Evolutionary conservation across 2,797 vertebrate species (phyloP).

Genomic region (Agapornis canus): DNA sequence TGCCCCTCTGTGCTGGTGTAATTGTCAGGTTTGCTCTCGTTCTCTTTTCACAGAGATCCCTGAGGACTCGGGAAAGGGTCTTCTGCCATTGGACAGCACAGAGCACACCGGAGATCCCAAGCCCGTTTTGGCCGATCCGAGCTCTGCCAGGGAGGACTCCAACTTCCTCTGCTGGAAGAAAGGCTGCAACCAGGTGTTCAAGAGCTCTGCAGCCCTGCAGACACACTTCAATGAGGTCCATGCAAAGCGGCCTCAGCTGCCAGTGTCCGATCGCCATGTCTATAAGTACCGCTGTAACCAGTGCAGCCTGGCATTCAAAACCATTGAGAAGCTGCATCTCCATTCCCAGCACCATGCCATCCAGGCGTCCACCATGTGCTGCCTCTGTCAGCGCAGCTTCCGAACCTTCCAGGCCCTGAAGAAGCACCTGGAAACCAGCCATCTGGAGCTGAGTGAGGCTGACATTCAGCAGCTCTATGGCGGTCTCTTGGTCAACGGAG

Average conservation of each 20-base stretch:
- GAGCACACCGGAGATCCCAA: constrained; percentile 82
- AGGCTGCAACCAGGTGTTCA: constrained; percentile 98
- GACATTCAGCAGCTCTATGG: constrained; percentile 98
- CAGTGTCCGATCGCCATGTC: constrained; percentile 96
- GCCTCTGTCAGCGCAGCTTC: constrained; percentile 98
- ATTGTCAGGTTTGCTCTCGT: background rate
- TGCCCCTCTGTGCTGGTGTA: background rate
- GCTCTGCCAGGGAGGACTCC: constrained; percentile 87
- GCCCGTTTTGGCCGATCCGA: constrained; percentile 83
- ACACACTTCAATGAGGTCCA: constrained; percentile 97
- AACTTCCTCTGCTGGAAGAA: constrained; percentile 99
- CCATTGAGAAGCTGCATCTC: constrained; percentile 95
- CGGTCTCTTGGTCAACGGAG: constrained; percentile 94
- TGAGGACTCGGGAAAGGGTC: constrained; percentile 87
- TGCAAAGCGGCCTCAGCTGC: constrained; percentile 95
- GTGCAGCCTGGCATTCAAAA: constrained; percentile 98
- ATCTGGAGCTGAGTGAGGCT: constrained; percentile 95
- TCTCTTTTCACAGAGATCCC: constrained; percentile 83
- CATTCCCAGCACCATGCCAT: constrained; percentile 99
- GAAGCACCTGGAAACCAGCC: constrained; percentile 97
- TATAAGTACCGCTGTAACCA: constrained; percentile 99
- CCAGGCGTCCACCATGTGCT: constrained; percentile 97
- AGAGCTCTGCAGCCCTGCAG: constrained; percentile 94
- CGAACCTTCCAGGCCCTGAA: constrained; percentile 96
- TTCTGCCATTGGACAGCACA: constrained; percentile 78